A percentile compares a stretch with the other conserved stretches of the same genome.
Evolutionary conservation across 1,140 invertebrate species (phyloP).

Genomic region (Drosophila parvula): DNA sequence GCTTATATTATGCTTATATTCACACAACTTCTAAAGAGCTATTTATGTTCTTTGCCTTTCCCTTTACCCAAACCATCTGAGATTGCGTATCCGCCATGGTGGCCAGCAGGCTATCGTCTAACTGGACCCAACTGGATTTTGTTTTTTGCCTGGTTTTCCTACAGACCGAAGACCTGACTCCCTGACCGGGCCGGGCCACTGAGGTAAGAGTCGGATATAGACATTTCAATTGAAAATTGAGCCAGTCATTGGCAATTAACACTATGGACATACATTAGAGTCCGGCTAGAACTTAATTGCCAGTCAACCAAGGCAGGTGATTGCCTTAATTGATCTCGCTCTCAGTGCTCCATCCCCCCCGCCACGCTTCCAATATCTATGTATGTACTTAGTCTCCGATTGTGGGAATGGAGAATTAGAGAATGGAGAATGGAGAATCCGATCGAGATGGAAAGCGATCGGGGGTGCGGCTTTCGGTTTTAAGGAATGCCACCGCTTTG

Average conservation of each 20-base stretch:
- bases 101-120: neutral
- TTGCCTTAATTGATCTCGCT: constrained; percentile 49
- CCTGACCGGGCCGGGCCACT: constrained; percentile 6
- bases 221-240: constrained; percentile 54
- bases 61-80: no score
- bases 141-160: constrained; percentile 15
- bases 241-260: constrained; percentile 57
- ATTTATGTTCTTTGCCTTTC: constrained; percentile 2
- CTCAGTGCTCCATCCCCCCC: neutral
- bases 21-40: no score
- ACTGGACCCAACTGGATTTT: constrained; percentile 43
- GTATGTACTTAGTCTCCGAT: constrained; percentile 1
- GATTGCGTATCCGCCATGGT: constrained; percentile 12
- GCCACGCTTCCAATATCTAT: neutral
- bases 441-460: constrained; percentile 31
- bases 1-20: neutral
- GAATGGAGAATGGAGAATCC: neutral
- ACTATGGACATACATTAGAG: constrained; percentile 52
- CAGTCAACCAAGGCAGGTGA: constrained; percentile 25
- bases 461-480: constrained; percentile 27
- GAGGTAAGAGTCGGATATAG: constrained; percentile 44
- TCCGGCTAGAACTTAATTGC: constrained; percentile 49
- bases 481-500: constrained; percentile 32
- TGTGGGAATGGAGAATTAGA: neutral
- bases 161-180: constrained; percentile 6